These are phyloP conservation scores for Sogatella furcifera DNA, from an alignment of 1,140 invertebrate species.

Conservation along the genomic window DNA sequence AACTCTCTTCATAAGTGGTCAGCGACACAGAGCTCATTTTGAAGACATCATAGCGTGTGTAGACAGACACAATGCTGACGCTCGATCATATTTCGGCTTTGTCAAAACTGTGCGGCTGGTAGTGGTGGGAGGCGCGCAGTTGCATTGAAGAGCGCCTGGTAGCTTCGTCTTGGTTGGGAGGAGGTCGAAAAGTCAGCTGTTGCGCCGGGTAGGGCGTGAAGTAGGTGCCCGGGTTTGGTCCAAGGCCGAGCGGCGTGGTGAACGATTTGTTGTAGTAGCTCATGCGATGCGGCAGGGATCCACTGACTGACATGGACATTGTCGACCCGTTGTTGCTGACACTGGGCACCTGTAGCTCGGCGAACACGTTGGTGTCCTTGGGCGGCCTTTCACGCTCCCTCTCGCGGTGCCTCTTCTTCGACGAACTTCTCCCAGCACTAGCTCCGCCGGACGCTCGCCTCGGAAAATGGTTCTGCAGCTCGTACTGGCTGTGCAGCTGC, in stretches of 20 bases:
- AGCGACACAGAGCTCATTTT: no score
- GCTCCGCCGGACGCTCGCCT: background rate
- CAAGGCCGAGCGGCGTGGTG: no score
- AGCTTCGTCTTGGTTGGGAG: slow-evolving; percentile 8
- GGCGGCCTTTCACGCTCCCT: slow-evolving; percentile 2
- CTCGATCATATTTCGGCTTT: slow-evolving; percentile 19
- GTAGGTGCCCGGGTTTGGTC: slow-evolving; percentile 3
- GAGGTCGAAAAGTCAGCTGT: background rate
- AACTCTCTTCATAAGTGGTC: no score
- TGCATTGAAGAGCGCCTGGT: background rate
- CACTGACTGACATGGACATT: slow-evolving; percentile 1
- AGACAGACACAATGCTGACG: background rate
- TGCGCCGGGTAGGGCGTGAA: slow-evolving; percentile 15
- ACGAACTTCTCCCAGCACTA: background rate
- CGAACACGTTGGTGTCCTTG: slow-evolving; percentile 10
- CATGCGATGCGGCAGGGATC: slow-evolving; percentile 10
- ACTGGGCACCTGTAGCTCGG: slow-evolving; percentile 17
- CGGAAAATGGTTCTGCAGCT: background rate
- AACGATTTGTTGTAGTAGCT: slow-evolving; percentile 20
- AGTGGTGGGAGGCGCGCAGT: slow-evolving; percentile 9
- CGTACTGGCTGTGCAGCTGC: background rate
- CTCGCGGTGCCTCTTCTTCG: background rate
- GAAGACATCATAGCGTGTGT: no score
- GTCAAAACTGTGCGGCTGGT: slow-evolving; percentile 21
- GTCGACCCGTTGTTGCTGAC: slow-evolving; percentile 19